phyloP scores from a whole-genome alignment of 2,797 vertebrate genomes.

The Catostomus latipinnis region DNA sequence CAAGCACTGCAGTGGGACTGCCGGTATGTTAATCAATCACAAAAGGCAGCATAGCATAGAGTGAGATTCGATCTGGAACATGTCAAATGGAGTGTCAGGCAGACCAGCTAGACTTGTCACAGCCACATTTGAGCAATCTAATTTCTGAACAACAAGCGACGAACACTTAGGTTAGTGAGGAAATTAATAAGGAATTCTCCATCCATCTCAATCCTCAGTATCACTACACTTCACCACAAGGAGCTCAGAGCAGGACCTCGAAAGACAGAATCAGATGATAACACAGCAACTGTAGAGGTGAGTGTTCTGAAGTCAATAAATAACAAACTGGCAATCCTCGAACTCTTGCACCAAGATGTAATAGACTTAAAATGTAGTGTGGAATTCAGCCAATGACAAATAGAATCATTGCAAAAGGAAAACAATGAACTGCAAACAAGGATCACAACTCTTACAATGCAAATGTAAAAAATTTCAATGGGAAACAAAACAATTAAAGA shows the following conservation, averaged over 20 bases:
- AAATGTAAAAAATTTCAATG: background rate
- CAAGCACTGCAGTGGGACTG: conserved; percentile 42
- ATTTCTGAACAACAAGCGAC: conserved; percentile 4
- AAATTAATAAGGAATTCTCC: no score
- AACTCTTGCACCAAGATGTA: background rate
- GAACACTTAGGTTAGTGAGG: no score
- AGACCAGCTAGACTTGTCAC: conserved; percentile 35
- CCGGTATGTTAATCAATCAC: conserved; percentile 40
- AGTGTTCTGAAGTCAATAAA: background rate
- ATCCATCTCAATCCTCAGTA: no score
- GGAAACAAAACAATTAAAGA: background rate
- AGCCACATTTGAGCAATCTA: conserved; percentile 21
- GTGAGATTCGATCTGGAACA: conserved; percentile 39
- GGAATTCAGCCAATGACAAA: background rate
- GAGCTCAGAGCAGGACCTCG: no score
- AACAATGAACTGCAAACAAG: background rate
- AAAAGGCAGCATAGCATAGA: conserved; percentile 18
- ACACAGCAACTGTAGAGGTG: background rate
- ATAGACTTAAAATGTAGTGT: background rate
- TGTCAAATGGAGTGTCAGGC: conserved; percentile 18
- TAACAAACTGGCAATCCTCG: background rate
- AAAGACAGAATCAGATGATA: background rate
- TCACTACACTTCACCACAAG: no score
- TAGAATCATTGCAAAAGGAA: background rate
- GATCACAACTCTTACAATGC: background rate